Base-by-base conservation (phyloP, 1,140 invertebrate species). In the Proctacanthus coquilletti region DNA sequence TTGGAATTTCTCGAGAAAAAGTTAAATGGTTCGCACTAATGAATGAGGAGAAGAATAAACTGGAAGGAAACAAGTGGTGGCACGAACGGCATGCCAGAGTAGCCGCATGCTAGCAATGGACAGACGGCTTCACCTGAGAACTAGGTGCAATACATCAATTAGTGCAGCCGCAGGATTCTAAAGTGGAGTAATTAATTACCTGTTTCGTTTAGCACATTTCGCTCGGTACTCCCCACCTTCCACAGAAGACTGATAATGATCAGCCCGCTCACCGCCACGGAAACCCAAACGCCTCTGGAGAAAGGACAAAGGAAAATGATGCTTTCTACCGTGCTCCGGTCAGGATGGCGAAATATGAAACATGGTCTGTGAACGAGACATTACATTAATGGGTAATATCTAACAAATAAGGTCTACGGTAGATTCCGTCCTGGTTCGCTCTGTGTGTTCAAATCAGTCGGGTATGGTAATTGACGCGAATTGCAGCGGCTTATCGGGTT, bases 321-420 rank as follows among this genome's bases (percentile, higher is more conserved):
- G 36, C 64, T 62, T 44, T 75, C 56, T 13, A 66, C 64, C 45
- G 60, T 67, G 3, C 62, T 65, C 2, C 72, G 75, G 42, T 75
- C 68, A 0, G 75, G 75, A 56, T 77, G 72, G 5, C 72, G 65
- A 41, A 78, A 72, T 23, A 78, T 70, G 42, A 78, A 72, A 36
- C 62, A 65, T 2, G 67, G 61, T 37, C 71, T 73, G 42, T 23
- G 56, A 54, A 23, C 37, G 36, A 29, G n/a, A n/a, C n/a, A n/a
- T n/a, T n/a, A n/a, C n/a, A n/a, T n/a, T n/a, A n/a, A n/a, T n/a
- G n/a, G n/a, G n/a, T n/a, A n/a, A n/a, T n/a, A n/a, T n/a, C n/a
- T n/a, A n/a, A n/a, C n/a, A n/a, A n/a, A n/a, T n/a, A n/a, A n/a
- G n/a, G n/a, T n/a, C n/a, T n/a, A n/a, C n/a, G n/a, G n/a, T n/a